Base-by-base conservation (phyloP, 2,797 vertebrate species). In the Allobates femoralis region DNA sequence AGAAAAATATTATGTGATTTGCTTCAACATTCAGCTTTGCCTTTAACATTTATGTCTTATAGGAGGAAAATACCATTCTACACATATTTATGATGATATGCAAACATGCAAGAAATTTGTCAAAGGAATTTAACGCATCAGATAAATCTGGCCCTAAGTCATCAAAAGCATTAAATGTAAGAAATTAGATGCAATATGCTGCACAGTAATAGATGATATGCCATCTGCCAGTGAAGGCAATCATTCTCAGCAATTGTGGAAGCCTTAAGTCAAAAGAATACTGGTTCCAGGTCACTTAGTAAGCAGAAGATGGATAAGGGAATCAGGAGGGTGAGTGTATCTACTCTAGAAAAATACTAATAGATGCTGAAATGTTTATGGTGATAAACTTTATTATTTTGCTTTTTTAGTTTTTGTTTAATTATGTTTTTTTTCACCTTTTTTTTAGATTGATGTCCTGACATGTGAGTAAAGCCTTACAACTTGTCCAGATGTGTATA, bases 201-300 rank as follows among this genome's bases (percentile, higher is more conserved):
- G 37, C 51, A 46, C 28, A 60, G 83, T 66, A 76, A 77, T 84
- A 77, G 58, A 66, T 84, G 46, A 28, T 41, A 66, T 53, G 83
- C 83, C 83, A 84, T 83, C 81, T 83, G 81, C 69, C 69, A 83
- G 69, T 60, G 55, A 75, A 75, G n/a, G 69, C 37, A 84, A 77
- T 84, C 56, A 66, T 84, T 76, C 56, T 84, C 19, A 64, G 46
- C 46, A 55, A 23, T 50, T 71, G 62, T 56, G 14, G 28, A 53
- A 71, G 53, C 80, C 66, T 82, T 76, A 41, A 76, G 73, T 84
- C 73, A 76, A 84, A 28, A 16, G 56, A 84, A 76, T 76, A 77
- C 83, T 76, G 71, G 58, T 66, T 64, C 41, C 58, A 77, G 83
- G 58, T 84, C 73, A 74, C 69, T 74, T 28, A 58, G 23, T 69